Evolutionary conservation across 2,797 vertebrate genomes (phyloP), one percentile per base, ranked within the genome.

Genomic region (Brotula barbata): DNA sequence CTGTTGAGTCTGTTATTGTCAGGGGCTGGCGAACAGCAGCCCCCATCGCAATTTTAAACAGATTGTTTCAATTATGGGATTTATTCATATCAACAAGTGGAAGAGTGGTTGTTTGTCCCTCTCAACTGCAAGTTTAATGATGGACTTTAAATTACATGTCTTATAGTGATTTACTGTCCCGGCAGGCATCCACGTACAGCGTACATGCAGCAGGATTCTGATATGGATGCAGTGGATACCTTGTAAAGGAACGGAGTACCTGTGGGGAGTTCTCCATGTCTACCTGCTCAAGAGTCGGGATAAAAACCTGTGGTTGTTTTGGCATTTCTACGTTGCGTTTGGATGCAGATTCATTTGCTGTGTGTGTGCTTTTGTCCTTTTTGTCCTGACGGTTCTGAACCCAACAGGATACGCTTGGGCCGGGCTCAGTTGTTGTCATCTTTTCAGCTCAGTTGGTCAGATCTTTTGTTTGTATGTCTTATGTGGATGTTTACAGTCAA

Each of bases 21-120:
- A 9, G 65, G 60, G 67, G 63, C 42, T 77, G 72, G 79, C 75
- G 73, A 55, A 44, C 12, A 7, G 71, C 77, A 70, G 64, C 60
- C 73, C 77, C 77, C 76, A 58, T 73, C 84, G 81, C 85, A 82
- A 85, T 90, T 89, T 84, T 1, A 65, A 59, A 51, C 80, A 84
- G 74, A 77, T 84, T 83, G 83, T 84, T 86, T 78, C 84, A 89
- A 83, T 91, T 89, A 89, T 74, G 71, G 83, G 89, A 89, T 91
- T 6, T 86, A 82, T 87, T 83, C 58, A 80, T 83, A 81, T 86
- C 73, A 79, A 84, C 84, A 84, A 76, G 58, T 62, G 63, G 61
- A 80, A 73, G 77, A 83, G 71, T 64, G 85, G 80, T 78, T 82
- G 82, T 65, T 74, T 67, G 78, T 75, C 57, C 51, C 64, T 52